phyloP scores from a whole-genome alignment of 2,797 vertebrate genomes.

The Anniella stebbinsi region DNA sequence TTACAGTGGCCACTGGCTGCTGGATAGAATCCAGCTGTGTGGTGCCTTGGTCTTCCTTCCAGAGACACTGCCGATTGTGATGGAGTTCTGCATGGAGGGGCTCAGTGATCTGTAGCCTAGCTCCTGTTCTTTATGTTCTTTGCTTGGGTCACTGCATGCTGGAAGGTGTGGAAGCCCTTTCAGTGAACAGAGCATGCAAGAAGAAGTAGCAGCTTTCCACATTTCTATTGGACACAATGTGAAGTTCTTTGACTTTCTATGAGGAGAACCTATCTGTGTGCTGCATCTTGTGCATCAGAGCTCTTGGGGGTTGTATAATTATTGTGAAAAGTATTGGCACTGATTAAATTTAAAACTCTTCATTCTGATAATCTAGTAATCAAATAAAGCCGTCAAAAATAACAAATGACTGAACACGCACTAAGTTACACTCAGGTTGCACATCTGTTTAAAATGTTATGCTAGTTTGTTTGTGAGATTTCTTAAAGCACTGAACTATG shows the following conservation, averaged over 20 bases:
- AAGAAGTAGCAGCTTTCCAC: background rate
- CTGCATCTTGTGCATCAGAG: background rate
- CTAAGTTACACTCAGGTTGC: background rate
- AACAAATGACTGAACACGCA: slow-evolving; percentile 19
- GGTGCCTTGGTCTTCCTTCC: background rate
- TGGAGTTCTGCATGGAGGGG: background rate
- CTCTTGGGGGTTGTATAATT: background rate
- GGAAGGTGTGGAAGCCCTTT: background rate
- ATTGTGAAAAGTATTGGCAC: background rate
- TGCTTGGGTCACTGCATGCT: background rate
- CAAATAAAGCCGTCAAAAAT: background rate
- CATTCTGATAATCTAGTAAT: slow-evolving; percentile 34
- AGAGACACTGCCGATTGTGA: too few relatives aligned
- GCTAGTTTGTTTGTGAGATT: slow-evolving; percentile 34
- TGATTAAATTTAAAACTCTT: background rate
- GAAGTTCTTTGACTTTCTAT: background rate
- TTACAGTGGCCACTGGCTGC: background rate
- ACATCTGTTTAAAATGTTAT: background rate
- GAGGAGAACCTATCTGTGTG: background rate
- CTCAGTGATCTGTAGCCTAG: background rate
- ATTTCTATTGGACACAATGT: background rate
- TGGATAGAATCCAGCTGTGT: background rate
- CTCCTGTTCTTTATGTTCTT: background rate
- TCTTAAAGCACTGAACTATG: slow-evolving; percentile 40
- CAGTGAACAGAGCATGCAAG: too few relatives aligned